These are phyloP conservation scores for Synaphobranchus kaupii DNA, from an alignment of 2,797 vertebrate genomes.

Conservation along the genomic window DNA sequence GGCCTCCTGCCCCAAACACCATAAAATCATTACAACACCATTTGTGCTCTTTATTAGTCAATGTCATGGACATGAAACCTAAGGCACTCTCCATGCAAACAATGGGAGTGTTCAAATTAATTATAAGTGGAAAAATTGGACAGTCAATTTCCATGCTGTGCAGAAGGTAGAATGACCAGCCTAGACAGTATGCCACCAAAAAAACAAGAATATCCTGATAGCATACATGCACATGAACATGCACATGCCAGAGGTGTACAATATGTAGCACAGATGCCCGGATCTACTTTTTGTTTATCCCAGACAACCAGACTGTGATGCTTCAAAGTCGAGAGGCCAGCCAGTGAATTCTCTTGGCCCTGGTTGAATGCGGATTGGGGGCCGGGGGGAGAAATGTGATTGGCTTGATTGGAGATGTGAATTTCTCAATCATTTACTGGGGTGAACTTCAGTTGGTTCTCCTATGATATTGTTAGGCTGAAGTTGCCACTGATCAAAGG, in stretches of 20 bases:
- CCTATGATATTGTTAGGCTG: too few species aligned
- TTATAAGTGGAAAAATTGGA: background rate
- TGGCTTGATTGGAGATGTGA: too few species aligned
- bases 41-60: background rate
- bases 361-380: too few species aligned
- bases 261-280: background rate
- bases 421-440: too few species aligned
- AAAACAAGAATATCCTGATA: background rate
- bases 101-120: background rate
- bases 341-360: too few species aligned
- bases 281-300: too few species aligned
- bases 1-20: background rate
- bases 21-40: background rate
- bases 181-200: background rate
- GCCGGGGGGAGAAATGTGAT: too few species aligned
- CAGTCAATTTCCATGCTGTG: background rate
- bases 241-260: background rate
- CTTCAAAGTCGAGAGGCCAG: too few species aligned
- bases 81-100: background rate
- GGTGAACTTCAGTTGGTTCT: too few species aligned
- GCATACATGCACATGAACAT: background rate
- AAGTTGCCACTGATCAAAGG: too few species aligned
- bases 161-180: background rate
- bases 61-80: background rate
- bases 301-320: too few species aligned